Evolutionary conservation across 2,888 invertebrate species (phyloP), one percentile per base, ranked within the genome.

Genomic region (Trichopria drosophilae): DNA sequence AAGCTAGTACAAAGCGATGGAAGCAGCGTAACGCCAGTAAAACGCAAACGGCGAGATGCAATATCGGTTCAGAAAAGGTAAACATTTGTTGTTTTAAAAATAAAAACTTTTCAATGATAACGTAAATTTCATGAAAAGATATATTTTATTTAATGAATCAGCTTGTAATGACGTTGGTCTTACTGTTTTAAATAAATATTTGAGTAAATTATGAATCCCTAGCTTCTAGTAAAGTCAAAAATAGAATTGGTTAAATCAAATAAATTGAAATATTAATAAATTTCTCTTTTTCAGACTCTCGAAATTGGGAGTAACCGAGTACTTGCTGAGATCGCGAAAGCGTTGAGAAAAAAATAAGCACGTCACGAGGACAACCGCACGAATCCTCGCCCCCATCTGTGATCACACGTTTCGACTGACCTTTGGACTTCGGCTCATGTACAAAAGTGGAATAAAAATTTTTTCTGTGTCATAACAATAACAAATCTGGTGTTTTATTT

Each of bases 381-480:
- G 70, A 67, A 53, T 61, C 62, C 66, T 72, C 70, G 72, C 67
- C 67, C 65, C 68, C 73, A 74, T 72, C 70, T 72, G 71, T 72
- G 71, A 75, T 72, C 75, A 75, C 68, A 75, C 67, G 46, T 75
- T 74, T 75, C 71, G 75, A 63, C 64, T 55, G 58, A 60, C 60
- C 64, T 72, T 74, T 67, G 70, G 71, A 69, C 66, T 68, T 69
- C 65, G 71, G 69, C 66, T 72, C 65, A 71, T 72, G 71, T 68
- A 67, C 66, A 68, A 73, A 74, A 74, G 67, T 66, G 55, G 42
- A 63, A 68, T 74, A 69, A 71, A 72, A 73, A 72, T 72, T 73
- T 64, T 63, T 68, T 72, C 74, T 71, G 73, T 71, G 64, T 71
- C 75, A 75, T 69, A 75, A 71, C 67, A 72, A 51, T 59, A 37